Base-by-base conservation (phyloP, 2,888 invertebrate species). In the Meandrusa payeni region DNA sequence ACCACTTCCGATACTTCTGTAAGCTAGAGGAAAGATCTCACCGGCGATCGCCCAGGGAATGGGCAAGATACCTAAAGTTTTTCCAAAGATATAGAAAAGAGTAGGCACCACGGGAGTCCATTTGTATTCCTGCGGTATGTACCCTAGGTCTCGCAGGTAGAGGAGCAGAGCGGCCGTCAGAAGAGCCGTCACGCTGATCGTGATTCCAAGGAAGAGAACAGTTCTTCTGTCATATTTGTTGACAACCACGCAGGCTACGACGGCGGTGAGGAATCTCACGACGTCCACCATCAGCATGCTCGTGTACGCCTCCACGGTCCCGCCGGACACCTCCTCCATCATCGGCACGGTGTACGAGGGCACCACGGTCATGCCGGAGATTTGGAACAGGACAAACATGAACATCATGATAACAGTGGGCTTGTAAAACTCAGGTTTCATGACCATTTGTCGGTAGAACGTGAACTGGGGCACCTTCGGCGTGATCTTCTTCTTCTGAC, bases 41-140 rank as follows among this genome's bases (percentile, higher is more conserved):
- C 93, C 93, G 46, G 92, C 91, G 64, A 94, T 90, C 5, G 92
- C 90, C 91, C 93, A 94, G 0, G 93, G 93, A 38, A 94, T 76
- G 0, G 93, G 91, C 13, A 91, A 63, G 22, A 91, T 80, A 0
- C 93, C 92, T 5, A 91, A 63, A 1, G 89, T 88, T 38, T 91
- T 85, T 6, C 90, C 90, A 12, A 88, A 85, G 7, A 91, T 90
- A 44, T 92, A 92, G 0, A 70, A 51, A 46, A 92, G 49, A 22
- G 90, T 70, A 44, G 89, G 78, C 60, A 90, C 64, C 40, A 90
- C 72, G 0, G 90, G 83, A 0, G 73, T 54, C 87, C 89, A 89
- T 52, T 74, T 68, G 47, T 75, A 76, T 9, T 67, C 53, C 7
- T 73, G 64, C 2, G 76, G 51, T 7, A 86, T 63, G 37, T 72